Conservation (phyloP, 2,113 vertebrate genomes). For the Clarias macrocephalus region DNA sequence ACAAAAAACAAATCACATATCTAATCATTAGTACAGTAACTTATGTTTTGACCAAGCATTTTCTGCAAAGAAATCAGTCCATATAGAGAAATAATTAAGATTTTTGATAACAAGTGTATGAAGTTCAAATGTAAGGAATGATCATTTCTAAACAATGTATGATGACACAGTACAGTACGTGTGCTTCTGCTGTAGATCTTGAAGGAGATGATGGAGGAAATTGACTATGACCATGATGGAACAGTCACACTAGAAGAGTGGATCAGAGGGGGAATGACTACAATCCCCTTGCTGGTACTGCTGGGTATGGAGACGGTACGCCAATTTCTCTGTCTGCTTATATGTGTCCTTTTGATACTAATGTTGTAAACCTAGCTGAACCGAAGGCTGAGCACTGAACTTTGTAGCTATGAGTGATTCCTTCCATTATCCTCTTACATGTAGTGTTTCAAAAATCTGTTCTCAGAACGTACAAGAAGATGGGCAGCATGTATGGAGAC, state of each 20-base stretch:
- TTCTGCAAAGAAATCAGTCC: background rate
- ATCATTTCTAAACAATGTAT: background rate
- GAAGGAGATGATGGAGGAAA: slow-evolving; percentile 94
- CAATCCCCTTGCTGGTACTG: slow-evolving; percentile 89
- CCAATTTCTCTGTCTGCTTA: slow-evolving; percentile 26
- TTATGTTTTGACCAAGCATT: background rate
- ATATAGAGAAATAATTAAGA: background rate
- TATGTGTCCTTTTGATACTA: background rate
- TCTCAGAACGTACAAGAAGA: slow-evolving; percentile 85
- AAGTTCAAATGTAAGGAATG: background rate
- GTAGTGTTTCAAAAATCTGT: slow-evolving; percentile 16
- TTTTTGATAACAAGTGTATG: background rate
- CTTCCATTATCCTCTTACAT: background rate
- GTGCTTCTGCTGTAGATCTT: slow-evolving; percentile 75
- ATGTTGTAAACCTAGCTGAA: background rate
- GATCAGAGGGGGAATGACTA: slow-evolving; percentile 93
- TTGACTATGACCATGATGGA: slow-evolving; percentile 86
- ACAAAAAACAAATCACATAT: background rate
- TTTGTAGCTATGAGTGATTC: background rate
- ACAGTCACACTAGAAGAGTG: slow-evolving; percentile 91
- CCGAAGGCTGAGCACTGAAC: background rate
- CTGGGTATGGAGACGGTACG: slow-evolving; percentile 89
- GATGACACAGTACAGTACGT: background rate
- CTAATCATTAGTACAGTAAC: background rate
- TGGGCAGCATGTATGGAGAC: slow-evolving; percentile 87